Evolutionary conservation across 2,888 invertebrate genomes (phyloP).

Genomic region (Phaonia tiefii): DNA sequence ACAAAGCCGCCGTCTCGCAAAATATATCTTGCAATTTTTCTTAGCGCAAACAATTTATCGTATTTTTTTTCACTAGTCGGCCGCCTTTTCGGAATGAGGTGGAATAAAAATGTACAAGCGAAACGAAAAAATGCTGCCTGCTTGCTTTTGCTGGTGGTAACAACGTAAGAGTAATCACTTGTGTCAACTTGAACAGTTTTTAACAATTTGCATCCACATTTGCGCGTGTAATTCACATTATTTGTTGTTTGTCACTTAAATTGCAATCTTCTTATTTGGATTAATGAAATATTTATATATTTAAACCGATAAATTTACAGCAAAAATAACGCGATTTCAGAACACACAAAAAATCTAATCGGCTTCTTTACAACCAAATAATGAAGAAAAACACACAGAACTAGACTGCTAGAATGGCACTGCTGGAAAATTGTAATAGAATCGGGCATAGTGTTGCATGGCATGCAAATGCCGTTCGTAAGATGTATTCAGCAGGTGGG

Average conservation of each 20-base stretch:
- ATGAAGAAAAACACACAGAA: constrained; percentile 60
- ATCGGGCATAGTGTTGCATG: constrained; percentile 51
- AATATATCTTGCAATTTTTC: neutral
- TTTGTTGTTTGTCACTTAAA: constrained; percentile 35
- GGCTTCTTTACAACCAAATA: constrained; percentile 67
- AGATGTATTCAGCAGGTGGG: no score
- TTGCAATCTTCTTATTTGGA: constrained; percentile 53
- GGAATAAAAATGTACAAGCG: constrained; percentile 65
- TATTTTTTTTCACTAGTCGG: constrained; percentile 55
- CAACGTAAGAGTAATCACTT: constrained; percentile 68
- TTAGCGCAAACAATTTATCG: neutral
- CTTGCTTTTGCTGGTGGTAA: constrained; percentile 50
- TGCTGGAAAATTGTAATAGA: constrained; percentile 63
- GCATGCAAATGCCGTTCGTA: constrained; percentile 1
- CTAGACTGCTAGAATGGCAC: constrained; percentile 58
- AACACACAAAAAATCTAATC: constrained; percentile 66
- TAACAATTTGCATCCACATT: constrained; percentile 56
- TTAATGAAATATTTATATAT: constrained; percentile 37
- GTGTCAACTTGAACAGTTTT: constrained; percentile 68
- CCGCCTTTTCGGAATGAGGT: constrained; percentile 67
- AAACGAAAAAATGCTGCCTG: constrained; percentile 66
- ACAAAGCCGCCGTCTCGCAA: neutral
- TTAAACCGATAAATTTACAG: constrained; percentile 53
- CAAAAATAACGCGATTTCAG: constrained; percentile 61
- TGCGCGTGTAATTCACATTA: constrained; percentile 35